Conservation (phyloP, 30 jellyfish, hydroid and myxozoan species). For the Pseudorhiza aurosa region DNA sequence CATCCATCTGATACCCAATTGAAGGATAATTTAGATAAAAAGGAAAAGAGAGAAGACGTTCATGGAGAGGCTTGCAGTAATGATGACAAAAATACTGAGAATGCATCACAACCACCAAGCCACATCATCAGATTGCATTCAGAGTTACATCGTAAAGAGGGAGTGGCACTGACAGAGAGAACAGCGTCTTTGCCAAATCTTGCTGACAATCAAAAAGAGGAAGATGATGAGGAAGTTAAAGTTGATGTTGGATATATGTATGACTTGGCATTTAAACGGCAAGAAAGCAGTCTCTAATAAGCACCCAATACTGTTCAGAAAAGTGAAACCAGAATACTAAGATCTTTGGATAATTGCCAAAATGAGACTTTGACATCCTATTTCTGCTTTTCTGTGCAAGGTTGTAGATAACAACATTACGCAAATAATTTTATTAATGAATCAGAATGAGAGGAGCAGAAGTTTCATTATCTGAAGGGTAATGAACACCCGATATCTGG, state of each 20-base stretch:
- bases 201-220: slow-evolving; percentile 2
- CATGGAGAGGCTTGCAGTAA: neutral
- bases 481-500: no score
- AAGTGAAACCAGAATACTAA: no score
- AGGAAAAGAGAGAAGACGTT: neutral
- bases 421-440: no score
- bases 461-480: no score
- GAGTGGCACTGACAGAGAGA: neutral
- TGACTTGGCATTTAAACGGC: slow-evolving; percentile 67
- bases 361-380: no score
- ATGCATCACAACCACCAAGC: neutral
- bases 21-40: neutral
- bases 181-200: slow-evolving; percentile 53
- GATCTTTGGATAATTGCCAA: no score
- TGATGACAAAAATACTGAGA: neutral
- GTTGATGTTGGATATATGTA: slow-evolving; percentile 66
- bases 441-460: no score
- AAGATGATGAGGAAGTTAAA: slow-evolving; percentile 35
- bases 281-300: slow-evolving; percentile 8
- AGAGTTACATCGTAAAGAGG: slow-evolving; percentile 13
- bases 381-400: no score
- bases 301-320: no score
- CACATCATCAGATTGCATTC: slow-evolving; percentile 22
- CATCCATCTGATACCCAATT: neutral
- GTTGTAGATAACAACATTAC: no score